Conservation (phyloP, 1,140 invertebrate genomes). For the Cydia pomonella region DNA sequence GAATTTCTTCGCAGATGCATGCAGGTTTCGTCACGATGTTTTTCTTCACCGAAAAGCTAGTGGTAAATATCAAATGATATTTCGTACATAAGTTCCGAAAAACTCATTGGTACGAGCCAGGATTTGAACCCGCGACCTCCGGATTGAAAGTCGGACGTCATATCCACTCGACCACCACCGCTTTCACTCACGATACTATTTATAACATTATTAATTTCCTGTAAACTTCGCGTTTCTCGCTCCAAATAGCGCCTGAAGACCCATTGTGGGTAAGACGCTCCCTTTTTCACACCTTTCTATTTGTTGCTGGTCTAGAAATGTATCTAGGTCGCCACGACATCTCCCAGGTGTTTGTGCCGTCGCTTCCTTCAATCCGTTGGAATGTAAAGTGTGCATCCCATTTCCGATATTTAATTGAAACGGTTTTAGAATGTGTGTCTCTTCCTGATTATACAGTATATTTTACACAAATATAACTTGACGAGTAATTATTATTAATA, state of each 20-base stretch:
- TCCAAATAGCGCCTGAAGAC: not conserved
- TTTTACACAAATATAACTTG: conserved; percentile 13
- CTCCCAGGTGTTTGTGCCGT: not conserved
- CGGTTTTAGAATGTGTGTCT: not conserved
- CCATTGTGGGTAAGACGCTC: not conserved
- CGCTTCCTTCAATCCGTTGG: not conserved
- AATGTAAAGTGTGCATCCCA: conserved; percentile 2
- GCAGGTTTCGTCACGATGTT: no score
- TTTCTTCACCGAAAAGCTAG: no score
- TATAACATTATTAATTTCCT: not conserved
- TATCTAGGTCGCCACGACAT: conserved; percentile 23
- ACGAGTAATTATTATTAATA: not conserved
- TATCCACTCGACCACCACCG: no score
- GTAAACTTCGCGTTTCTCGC: not conserved
- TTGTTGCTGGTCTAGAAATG: conserved; percentile 25
- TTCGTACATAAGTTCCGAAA: no score
- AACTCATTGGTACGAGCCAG: no score
- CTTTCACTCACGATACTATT: no score
- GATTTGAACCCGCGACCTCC: no score
- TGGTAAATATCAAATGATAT: no score
- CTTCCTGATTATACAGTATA: not conserved
- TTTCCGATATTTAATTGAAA: conserved; percentile 5
- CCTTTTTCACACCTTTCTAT: conserved; percentile 12
- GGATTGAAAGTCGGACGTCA: no score
- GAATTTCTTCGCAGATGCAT: no score